Evolutionary conservation across 2,113 vertebrate genomes (phyloP), one percentile per base, ranked within the genome.

Genomic region (Pelecanus crispus): DNA sequence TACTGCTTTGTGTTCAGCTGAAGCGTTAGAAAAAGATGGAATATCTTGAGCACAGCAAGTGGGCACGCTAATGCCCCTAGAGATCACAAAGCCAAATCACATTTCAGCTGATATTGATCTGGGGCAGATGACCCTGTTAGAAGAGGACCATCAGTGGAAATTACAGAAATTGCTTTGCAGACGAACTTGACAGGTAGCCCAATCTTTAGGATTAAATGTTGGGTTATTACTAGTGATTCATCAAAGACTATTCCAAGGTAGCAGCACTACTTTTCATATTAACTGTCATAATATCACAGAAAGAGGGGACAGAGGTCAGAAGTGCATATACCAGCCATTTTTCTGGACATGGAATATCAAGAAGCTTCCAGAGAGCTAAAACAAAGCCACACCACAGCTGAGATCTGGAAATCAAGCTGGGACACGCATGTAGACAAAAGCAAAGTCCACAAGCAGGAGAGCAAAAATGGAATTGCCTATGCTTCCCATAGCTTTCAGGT

Each of bases 121-220:
- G 32, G 40, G 42, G 31, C n/a, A 93, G 67, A 68, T 86, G 92
- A 92, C 90, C 92, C 63, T 84, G 82, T 83, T 92, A 77, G 90
- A 80, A 74, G 62, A 86, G 32, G 63, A 86, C 67, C 95, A 92
- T 63, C 79, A 59, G 63, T 86, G 72, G 75, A 93, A 96, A 94
- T 96, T 95, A 92, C 88, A 94, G 81, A 85, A 92, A 96, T 95
- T 95, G 75, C 79, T 93, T 88, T 92, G 88, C 90, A 78, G 95
- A 80, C 19, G 2, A 83, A 67, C 79, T 78, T 93, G 96, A 94
- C 94, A 96, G 93, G 90, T 92, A 88, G 75, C 55, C 63, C 86
- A 81, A 81, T 78, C 82, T 90, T 78, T 88, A 81, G 94, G 68
- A 95, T 96, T 95, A 96, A 96, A 86, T 86, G 68, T 86, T 86